phyloP scores from a whole-genome alignment of 2,888 invertebrate species.

The Polietes domitor region DNA sequence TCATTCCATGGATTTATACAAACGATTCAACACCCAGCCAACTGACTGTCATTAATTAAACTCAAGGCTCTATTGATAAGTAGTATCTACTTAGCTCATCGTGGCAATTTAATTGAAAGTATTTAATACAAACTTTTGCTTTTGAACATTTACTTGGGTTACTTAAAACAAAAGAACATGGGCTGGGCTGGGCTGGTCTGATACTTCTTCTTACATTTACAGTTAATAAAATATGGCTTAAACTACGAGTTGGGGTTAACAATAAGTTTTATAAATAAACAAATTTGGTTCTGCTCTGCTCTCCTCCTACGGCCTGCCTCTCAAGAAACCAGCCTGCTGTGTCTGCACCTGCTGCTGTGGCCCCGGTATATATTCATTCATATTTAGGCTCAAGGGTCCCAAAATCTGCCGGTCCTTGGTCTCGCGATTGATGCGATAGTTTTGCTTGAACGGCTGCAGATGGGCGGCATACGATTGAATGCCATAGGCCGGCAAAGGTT shows the following conservation, averaged over 20 bases:
- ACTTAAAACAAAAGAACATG: neutral
- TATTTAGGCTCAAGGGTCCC: slow-evolving; percentile 74
- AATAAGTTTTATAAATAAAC: neutral
- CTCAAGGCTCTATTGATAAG: neutral
- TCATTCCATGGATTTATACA: neutral
- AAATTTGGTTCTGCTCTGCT: neutral
- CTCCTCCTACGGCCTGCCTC: slow-evolving; percentile 70
- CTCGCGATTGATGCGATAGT: slow-evolving; percentile 77
- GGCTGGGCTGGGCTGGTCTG: too few relatives aligned
- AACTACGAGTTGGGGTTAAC: too few relatives aligned
- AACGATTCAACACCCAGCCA: too few relatives aligned
- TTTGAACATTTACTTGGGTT: neutral
- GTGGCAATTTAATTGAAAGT: neutral
- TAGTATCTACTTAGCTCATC: neutral
- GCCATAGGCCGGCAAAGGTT: slow-evolving; percentile 69
- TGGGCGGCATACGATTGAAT: slow-evolving; percentile 72
- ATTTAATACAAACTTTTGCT: neutral
- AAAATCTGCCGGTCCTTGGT: slow-evolving; percentile 73
- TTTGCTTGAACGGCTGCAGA: slow-evolving; percentile 72
- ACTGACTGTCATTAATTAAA: neutral
- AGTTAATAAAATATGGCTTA: neutral
- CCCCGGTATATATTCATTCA: slow-evolving; percentile 78
- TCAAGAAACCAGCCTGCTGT: slow-evolving; percentile 68
- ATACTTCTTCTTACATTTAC: slow-evolving; percentile 21
- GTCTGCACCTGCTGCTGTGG: slow-evolving; percentile 64